phyloP scores from a whole-genome alignment of 2,113 vertebrate species.

The Syngnathoides biaculeatus region DNA sequence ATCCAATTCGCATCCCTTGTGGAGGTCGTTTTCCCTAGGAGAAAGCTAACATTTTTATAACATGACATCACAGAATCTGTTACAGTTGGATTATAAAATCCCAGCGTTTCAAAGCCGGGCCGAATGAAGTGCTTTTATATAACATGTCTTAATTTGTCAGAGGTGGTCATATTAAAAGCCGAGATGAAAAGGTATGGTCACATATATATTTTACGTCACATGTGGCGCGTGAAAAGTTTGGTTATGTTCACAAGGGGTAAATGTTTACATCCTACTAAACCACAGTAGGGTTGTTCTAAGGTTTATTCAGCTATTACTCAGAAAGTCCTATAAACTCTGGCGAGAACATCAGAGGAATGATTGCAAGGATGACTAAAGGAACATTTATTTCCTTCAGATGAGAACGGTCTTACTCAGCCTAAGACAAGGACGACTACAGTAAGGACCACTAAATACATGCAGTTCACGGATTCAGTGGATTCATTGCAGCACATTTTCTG shows the following conservation, averaged over 20 bases:
- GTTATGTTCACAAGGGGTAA: not conserved
- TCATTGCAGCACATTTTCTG: not conserved
- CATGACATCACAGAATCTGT: conserved; percentile 46
- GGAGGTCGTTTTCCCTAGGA: conserved; percentile 18
- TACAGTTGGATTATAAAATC: conserved; percentile 42
- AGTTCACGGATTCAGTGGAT: not conserved
- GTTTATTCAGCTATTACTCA: conserved; percentile 22
- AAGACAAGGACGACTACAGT: not conserved
- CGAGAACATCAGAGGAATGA: conserved; percentile 25
- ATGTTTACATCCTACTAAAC: conserved; percentile 22
- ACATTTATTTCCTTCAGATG: not conserved
- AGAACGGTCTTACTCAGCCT: not conserved
- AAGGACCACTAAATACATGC: not conserved
- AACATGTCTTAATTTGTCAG: conserved; percentile 22
- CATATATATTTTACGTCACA: conserved; percentile 6
- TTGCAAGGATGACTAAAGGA: not conserved
- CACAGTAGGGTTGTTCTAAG: conserved; percentile 1
- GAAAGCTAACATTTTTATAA: conserved; percentile 50
- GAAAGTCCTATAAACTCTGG: conserved; percentile 26
- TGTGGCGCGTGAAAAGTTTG: conserved; percentile 6
- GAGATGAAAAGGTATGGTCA: conserved; percentile 6
- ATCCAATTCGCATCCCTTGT: conserved; percentile 17
- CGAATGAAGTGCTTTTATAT: conserved; percentile 23
- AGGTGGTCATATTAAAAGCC: conserved; percentile 14
- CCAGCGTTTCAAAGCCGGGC: conserved; percentile 23